Conservation (phyloP, 2,888 invertebrate species). For the Plebejus melissa region DNA sequence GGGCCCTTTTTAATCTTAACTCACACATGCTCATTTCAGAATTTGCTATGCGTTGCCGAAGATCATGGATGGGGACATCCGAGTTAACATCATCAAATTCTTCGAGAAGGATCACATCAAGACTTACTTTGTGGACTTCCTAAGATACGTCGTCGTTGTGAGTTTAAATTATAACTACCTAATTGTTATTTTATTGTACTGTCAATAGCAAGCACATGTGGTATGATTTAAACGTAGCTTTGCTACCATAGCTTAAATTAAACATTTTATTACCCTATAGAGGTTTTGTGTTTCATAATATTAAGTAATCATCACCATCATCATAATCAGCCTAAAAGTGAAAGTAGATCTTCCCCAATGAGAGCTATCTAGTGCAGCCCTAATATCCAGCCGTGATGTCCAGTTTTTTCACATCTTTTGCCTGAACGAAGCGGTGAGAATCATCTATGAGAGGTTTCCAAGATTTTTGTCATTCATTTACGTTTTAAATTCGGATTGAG, state of each 20-base stretch:
- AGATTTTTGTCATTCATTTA: no score
- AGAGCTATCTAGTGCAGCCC: no score
- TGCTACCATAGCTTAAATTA: no score
- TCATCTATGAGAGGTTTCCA: no score
- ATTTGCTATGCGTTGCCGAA: neutral
- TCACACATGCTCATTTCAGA: neutral
- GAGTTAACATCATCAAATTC: neutral
- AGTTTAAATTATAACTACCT: neutral
- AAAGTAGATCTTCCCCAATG: no score
- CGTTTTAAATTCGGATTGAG: no score
- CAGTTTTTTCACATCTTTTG: no score
- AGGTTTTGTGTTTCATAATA: neutral
- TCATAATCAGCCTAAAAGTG: neutral
- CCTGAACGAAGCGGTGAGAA: no score
- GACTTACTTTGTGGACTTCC: neutral
- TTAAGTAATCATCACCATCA: neutral
- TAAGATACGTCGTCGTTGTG: neutral
- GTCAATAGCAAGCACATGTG: neutral
- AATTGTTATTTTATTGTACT: neutral
- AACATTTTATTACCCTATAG: no score
- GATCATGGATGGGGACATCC: neutral
- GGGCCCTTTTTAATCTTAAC: neutral
- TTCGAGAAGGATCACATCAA: conserved; percentile 1
- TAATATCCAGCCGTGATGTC: no score
- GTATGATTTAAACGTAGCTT: neutral